phyloP scores from a whole-genome alignment of 1,140 invertebrate species.

The Ladona fulva region DNA sequence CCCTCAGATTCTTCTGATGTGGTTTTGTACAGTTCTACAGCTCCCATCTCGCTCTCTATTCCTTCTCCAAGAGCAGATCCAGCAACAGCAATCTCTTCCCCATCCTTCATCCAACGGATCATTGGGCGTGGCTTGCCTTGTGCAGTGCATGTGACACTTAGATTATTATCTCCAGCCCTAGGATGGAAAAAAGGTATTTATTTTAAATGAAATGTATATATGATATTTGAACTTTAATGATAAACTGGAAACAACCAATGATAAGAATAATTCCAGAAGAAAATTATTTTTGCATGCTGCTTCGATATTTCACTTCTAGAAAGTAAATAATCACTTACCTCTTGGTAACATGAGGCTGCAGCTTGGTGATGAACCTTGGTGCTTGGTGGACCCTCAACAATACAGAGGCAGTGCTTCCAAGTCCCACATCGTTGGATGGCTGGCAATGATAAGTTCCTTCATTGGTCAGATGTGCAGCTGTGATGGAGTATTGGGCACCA shows the following conservation, averaged over 20 bases:
- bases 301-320: not conserved
- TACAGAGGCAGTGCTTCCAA: constrained; percentile 70
- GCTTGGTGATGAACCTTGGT: constrained; percentile 68
- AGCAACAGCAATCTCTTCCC: constrained; percentile 49
- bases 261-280: not conserved
- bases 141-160: constrained; percentile 70
- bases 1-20: constrained; percentile 64
- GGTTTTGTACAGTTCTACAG: constrained; percentile 70
- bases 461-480: constrained; percentile 66
- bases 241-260: too few species aligned
- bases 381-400: constrained; percentile 77
- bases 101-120: constrained; percentile 80
- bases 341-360: constrained; percentile 72
- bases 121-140: constrained; percentile 77
- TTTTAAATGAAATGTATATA: too few species aligned
- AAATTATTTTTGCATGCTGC: not conserved
- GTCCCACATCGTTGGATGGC: constrained; percentile 78
- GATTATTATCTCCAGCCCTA: constrained; percentile 69
- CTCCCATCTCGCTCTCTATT: constrained; percentile 23
- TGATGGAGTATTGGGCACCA: constrained; percentile 76
- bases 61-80: not conserved
- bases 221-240: too few species aligned
- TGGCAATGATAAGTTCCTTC: constrained; percentile 86
- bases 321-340: constrained; percentile 34
- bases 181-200: constrained; percentile 16